phyloP scores from a whole-genome alignment of 2,797 vertebrate genomes.

The Clamator glandarius region DNA sequence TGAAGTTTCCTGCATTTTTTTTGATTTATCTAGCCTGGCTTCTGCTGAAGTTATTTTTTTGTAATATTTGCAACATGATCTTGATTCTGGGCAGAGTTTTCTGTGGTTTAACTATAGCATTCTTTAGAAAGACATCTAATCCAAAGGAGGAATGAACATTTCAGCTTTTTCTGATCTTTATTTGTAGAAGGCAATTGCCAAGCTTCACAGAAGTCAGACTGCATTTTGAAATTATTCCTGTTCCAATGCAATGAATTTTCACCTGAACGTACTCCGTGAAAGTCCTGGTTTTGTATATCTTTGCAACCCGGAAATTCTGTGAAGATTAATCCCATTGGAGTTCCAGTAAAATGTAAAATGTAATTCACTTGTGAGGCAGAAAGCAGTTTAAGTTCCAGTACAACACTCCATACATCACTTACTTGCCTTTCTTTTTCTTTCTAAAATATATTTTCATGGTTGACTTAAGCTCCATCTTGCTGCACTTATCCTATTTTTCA shows the following conservation, averaged over 20 bases:
- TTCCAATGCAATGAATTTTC: not conserved
- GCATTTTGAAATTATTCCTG: constrained; percentile 18
- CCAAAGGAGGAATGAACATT: not conserved
- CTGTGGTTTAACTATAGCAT: not conserved
- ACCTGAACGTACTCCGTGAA: not conserved
- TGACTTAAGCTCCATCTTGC: not conserved
- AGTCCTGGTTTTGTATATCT: not conserved
- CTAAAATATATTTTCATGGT: not conserved
- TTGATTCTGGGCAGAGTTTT: not conserved
- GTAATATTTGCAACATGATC: not conserved
- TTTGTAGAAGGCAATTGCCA: constrained; percentile 1
- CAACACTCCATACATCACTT: not conserved
- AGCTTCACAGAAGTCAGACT: not conserved
- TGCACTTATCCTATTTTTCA: not conserved
- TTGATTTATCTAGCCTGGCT: not conserved
- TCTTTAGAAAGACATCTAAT: constrained; percentile 5
- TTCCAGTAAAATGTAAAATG: not conserved
- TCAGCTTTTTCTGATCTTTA: not conserved
- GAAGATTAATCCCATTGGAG: not conserved
- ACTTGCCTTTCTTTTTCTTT: not conserved
- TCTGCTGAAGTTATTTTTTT: not conserved
- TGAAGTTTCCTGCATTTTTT: not conserved
- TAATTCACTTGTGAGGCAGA: not conserved
- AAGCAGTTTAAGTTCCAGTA: not conserved
- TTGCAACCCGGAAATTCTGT: not conserved